A percentile compares a stretch with the other conserved stretches of the same genome.
These are phyloP conservation scores for Ifrita kowaldi DNA, from an alignment of 2,113 vertebrate genomes.

Conservation along the genomic window DNA sequence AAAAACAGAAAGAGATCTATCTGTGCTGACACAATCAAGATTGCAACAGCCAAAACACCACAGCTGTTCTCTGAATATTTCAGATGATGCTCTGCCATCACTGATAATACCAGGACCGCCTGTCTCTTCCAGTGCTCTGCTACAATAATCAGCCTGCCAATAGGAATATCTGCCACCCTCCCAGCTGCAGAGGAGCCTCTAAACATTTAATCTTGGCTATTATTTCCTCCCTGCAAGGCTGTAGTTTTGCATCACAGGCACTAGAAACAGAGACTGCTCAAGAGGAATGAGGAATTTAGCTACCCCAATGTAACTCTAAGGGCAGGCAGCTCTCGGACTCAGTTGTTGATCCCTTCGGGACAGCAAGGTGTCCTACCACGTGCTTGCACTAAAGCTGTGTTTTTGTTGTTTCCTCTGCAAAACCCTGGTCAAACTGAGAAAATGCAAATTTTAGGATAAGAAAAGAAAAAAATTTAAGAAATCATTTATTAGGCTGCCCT, in stretches of 20 bases:
- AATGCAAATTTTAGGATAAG: neutral
- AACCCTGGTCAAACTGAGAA: neutral
- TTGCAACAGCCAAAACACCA: constrained; percentile 28
- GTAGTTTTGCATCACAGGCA: neutral
- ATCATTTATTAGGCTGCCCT: neutral
- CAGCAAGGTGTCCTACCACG: neutral
- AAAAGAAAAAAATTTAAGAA: neutral
- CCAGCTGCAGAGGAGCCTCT: neutral
- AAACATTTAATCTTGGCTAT: neutral
- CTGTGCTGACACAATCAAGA: constrained; percentile 24
- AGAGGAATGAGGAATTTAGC: neutral
- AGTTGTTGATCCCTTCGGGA: neutral
- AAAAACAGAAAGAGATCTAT: constrained; percentile 35
- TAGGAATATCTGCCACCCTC: neutral
- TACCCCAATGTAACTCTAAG: neutral
- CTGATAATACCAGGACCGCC: neutral
- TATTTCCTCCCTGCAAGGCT: neutral
- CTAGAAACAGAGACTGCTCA: neutral
- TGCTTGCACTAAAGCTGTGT: neutral
- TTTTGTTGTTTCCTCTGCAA: neutral
- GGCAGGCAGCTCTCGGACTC: neutral
- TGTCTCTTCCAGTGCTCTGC: constrained; percentile 20
- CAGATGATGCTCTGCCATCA: neutral
- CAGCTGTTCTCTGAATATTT: constrained; percentile 19
- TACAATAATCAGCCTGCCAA: neutral